A percentile compares a stretch with the other conserved stretches of the same genome.
Conservation (phyloP, 2,113 vertebrate genomes). For the Trogon surrucura region DNA sequence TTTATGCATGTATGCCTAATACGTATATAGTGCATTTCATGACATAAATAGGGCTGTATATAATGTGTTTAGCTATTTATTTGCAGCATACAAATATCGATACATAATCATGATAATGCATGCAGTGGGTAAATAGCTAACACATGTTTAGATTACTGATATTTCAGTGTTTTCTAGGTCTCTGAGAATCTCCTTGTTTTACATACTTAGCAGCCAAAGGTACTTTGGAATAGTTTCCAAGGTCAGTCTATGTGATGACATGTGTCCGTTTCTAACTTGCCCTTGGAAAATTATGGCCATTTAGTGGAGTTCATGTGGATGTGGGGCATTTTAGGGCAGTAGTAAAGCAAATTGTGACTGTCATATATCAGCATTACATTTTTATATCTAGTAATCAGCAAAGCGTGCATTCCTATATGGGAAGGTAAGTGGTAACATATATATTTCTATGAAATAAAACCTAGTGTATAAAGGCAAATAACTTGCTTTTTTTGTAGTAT, state of each 20-base stretch:
- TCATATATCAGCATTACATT: background rate
- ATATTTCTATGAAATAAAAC: background rate
- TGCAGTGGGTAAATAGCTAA: background rate
- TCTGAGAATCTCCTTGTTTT: background rate
- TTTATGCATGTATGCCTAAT: background rate
- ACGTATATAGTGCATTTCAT: background rate
- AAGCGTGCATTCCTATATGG: background rate
- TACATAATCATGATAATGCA: background rate
- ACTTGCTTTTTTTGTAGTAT: background rate
- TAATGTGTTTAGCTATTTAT: background rate
- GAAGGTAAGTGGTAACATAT: background rate
- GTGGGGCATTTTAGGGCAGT: background rate
- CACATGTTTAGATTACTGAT: background rate
- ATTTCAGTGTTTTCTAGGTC: background rate
- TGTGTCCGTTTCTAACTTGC: background rate
- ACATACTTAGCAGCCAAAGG: background rate
- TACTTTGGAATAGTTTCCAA: background rate
- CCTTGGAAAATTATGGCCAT: constrained; percentile 35
- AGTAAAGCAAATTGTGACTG: constrained; percentile 27
- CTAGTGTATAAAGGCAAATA: background rate
- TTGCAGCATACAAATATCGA: background rate
- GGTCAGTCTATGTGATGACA: background rate
- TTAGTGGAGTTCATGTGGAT: background rate
- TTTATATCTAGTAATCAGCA: constrained; percentile 8
- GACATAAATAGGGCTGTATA: background rate